Evolutionary conservation across 2,888 invertebrate species (phyloP), one percentile per base, ranked within the genome.

Genomic region (Zygothrica quintamaculata): DNA sequence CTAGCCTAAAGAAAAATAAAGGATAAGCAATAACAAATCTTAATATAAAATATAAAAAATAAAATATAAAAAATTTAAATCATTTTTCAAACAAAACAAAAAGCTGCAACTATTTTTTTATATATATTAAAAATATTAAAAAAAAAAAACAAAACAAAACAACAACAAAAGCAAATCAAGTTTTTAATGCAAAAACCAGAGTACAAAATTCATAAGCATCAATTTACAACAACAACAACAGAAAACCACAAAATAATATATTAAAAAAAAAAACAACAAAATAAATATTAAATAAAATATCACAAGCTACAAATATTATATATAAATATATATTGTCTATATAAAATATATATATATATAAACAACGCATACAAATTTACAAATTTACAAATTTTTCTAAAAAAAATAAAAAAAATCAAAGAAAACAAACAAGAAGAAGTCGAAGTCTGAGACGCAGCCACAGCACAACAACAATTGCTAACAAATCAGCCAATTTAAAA

Each of bases 341-440:
- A 51, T 47, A 43, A 42, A 2, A 61, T 55, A 60, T 37, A 65
- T 42, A 52, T 39, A 44, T 59, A 44, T 52, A 61, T 72, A 56
- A 79, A 74, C 74, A 81, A 81, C 82, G 75, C 81, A 85, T 74
- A 87, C 84, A 77, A 76, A 77, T 88, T 74, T 79, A 84, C 82
- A 87, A 88, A 88, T 79, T 88, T 88, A 85, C 77, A 77, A 75
- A 77, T 68, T 72, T 71, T 72, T 72, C 59, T 73, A 74, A 47
- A 29, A 29, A 29, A 29, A 7, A 29, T 48, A 52, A 13, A 15
- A 34, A 34, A 34, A 4, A n/a, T 8, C 3, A n/a, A 33, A 5
- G 13, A 34, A 13, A 34, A 34, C 3, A 29, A 69, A 65, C 40
- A 74, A 68, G 72, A 69, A 65, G 40, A 74, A 68, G 72, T 71